Conservation (phyloP, 2,797 vertebrate species). For the Carduelis carduelis region DNA sequence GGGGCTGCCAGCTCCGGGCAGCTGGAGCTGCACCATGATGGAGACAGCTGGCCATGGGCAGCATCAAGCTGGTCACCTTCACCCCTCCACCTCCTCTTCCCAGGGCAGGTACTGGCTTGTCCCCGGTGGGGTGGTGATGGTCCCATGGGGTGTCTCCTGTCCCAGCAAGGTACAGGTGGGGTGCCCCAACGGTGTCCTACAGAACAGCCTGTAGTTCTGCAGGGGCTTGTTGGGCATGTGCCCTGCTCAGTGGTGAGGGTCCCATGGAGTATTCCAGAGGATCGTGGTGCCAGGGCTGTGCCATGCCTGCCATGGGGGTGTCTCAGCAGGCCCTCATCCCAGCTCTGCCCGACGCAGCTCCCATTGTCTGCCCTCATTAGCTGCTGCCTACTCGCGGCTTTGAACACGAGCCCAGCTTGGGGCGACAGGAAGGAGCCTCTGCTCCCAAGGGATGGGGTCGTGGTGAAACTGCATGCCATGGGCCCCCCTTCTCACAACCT, state of each 20-base stretch:
- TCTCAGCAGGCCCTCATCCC: not conserved
- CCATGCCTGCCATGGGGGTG: not conserved
- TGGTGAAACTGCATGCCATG: not conserved
- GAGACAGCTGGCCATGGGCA: not conserved
- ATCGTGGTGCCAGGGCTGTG: not conserved
- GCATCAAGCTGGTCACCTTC: not conserved
- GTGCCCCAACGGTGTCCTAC: fast-evolving
- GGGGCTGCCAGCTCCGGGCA: not conserved
- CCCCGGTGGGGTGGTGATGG: fast-evolving
- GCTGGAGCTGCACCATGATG: not conserved
- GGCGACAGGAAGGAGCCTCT: constrained; percentile 37
- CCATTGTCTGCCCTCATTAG: constrained; percentile 12
- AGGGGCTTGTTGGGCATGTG: not conserved
- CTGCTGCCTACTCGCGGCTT: not conserved
- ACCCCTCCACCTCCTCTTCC: not conserved
- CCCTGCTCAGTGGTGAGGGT: not conserved
- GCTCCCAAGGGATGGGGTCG: not conserved
- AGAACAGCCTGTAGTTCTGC: fast-evolving
- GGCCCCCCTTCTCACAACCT: not conserved
- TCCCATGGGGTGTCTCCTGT: not conserved
- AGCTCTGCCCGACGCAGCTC: constrained; percentile 20
- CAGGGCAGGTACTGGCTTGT: fast-evolving
- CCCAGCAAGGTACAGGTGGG: fast-evolving
- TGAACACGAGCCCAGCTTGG: not conserved
- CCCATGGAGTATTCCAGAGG: not conserved